Evolutionary conservation across 2,888 invertebrate species (phyloP), one percentile per base, ranked within the genome.

Genomic region (Lydus trimaculatus): DNA sequence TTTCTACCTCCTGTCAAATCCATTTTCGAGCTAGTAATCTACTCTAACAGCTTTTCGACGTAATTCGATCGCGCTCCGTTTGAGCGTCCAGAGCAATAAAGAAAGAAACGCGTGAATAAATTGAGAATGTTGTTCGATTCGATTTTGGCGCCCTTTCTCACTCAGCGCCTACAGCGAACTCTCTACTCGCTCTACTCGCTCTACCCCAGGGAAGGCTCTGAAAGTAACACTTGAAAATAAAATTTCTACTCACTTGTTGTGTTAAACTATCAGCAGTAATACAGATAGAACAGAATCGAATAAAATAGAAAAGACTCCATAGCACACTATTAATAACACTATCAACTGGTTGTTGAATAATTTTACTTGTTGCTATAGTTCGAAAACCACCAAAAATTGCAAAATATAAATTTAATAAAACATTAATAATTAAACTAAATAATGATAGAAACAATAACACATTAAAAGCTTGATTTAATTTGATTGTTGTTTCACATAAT

Each of bases 371-470:
- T 13, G 52, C 61, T 0, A 71, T 65, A 31, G 71, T 65, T 56
- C 67, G 63, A 62, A 72, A 75, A 15, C 75, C 75, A 8, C 75
- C 75, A 66, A 70, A 75, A 63, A 75, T 73, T 31, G 75, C 63
- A 43, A 75, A 75, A 61, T 75, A 75, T 23, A 75, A 70, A 36
- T 68, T 70, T 62, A 73, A 72, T 58, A 75, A 61, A 6, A 70
- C 70, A 58, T 72, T 73, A 39, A 72, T 36, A 39, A 65, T 66
- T 31, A 73, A 65, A 23, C 72, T 67, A 31, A 64, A 60, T 25
- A 75, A 58, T 23, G 71, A 72, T 11, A 67, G 36, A 13, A 75
- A 65, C 6, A 75, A 56, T 61, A 72, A 71, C 23, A 70, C 62
- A 33, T 69, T 67, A 63, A 68, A 71, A 2, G 71, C 33, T 3